Percentiles rank a stretch among this genome's conserved stretches.
Conservation (phyloP, 2,797 vertebrate species). For the Cynopterus sphinx region DNA sequence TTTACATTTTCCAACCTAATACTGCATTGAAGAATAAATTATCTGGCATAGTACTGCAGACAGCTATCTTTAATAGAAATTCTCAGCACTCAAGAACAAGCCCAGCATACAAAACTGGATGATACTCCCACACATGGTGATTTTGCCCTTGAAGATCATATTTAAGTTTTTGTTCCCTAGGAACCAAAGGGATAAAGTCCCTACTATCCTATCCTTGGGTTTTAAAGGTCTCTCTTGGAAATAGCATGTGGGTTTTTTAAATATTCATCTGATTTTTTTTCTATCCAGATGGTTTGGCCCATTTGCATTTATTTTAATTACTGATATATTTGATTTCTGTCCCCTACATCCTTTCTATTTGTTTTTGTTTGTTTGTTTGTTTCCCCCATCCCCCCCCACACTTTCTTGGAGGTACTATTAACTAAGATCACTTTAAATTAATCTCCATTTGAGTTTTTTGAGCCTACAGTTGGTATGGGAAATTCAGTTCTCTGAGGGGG, state of each 20-base stretch:
- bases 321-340: background rate
- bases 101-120: background rate
- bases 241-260: background rate
- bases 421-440: background rate
- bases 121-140: background rate
- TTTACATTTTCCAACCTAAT: background rate
- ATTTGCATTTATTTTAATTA: constrained; percentile 29
- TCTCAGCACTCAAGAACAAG: background rate
- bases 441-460: background rate
- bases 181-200: background rate
- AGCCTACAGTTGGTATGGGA: background rate
- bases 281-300: background rate
- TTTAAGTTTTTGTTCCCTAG: constrained; percentile 1
- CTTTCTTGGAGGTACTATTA: background rate
- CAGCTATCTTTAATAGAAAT: background rate
- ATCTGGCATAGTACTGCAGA: background rate
- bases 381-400: too few species aligned
- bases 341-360: background rate
- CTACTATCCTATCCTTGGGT: background rate
- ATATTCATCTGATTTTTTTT: background rate
- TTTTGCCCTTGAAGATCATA: background rate
- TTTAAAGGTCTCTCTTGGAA: background rate
- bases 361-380: background rate
- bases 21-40: background rate
- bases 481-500: background rate